Percentiles rank a stretch among this genome's conserved stretches.
Evolutionary conservation across 2,888 invertebrate genomes (phyloP).

Genomic region (Ferdinandea cuprea): DNA sequence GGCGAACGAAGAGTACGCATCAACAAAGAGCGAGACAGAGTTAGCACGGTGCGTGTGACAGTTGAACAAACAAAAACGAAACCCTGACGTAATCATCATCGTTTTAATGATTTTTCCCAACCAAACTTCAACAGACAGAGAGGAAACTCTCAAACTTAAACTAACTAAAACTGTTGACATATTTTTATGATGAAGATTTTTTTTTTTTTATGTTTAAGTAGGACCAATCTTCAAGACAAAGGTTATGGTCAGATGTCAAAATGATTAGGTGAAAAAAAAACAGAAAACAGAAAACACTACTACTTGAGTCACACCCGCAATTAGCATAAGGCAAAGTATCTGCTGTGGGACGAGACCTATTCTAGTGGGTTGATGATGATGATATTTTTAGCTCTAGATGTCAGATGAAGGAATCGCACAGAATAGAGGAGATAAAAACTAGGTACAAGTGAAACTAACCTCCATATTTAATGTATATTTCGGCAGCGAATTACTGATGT

Average conservation of each 20-base stretch:
- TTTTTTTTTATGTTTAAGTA: too few relatives aligned
- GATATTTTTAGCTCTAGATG: slow-evolving; percentile 50
- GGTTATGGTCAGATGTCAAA: slow-evolving; percentile 69
- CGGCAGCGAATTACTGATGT: slow-evolving; percentile 30
- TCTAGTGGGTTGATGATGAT: slow-evolving; percentile 35
- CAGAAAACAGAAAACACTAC: too few relatives aligned
- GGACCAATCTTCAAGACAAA: slow-evolving; percentile 55
- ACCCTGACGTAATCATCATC: slow-evolving; percentile 69
- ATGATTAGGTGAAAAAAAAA: slow-evolving; percentile 63
- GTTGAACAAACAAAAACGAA: slow-evolving; percentile 50
- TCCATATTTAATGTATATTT: slow-evolving; percentile 58
- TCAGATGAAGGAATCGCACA: slow-evolving; percentile 54
- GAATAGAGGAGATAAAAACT: slow-evolving; percentile 14
- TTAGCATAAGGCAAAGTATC: slow-evolving; percentile 26
- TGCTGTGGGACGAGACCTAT: slow-evolving; percentile 27
- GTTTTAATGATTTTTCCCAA: slow-evolving; percentile 47
- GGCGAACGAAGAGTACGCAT: slow-evolving; percentile 4
- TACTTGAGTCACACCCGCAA: slow-evolving; percentile 69
- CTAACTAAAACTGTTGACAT: slow-evolving; percentile 47
- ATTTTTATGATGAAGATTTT: slow-evolving; percentile 7
- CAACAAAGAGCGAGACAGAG: slow-evolving; percentile 49
- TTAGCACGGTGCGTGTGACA: slow-evolving; percentile 55
- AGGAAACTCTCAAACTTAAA: slow-evolving; percentile 8
- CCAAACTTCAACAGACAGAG: slow-evolving; percentile 7
- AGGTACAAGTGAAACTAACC: slow-evolving; percentile 60